Evolutionary conservation across 2,113 vertebrate species (phyloP).

Genomic region (Myotis lucifugus): DNA sequence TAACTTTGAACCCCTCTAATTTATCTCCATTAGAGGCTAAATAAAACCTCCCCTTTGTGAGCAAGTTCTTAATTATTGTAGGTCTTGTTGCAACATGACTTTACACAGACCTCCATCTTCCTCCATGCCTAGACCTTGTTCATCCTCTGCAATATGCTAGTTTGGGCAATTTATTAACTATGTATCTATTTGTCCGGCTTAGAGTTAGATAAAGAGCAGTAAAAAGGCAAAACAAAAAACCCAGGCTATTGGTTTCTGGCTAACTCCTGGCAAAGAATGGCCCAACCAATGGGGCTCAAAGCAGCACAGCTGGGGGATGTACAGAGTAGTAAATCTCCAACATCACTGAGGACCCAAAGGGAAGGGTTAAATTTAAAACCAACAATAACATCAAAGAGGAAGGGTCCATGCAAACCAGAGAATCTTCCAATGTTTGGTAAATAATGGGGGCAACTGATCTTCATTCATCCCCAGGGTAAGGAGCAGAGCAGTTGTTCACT

Average conservation of each 20-base stretch:
- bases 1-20: conserved; percentile 15
- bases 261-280: background rate
- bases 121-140: background rate
- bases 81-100: background rate
- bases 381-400: background rate
- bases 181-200: background rate
- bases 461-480: background rate
- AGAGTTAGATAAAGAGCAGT: background rate
- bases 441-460: background rate
- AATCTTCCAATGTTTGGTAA: background rate
- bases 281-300: background rate
- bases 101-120: background rate
- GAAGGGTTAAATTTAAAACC: background rate
- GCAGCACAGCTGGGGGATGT: background rate
- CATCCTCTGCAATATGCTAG: background rate
- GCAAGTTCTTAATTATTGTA: conserved; percentile 5
- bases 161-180: background rate
- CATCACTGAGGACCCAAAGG: background rate
- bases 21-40: conserved; percentile 32
- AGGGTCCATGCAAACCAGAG: background rate
- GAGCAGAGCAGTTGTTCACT: background rate
- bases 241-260: background rate
- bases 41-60: background rate
- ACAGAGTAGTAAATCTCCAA: background rate
- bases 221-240: background rate